Base-by-base conservation (phyloP, 2,888 invertebrate genomes). In the Acleris sparsana region DNA sequence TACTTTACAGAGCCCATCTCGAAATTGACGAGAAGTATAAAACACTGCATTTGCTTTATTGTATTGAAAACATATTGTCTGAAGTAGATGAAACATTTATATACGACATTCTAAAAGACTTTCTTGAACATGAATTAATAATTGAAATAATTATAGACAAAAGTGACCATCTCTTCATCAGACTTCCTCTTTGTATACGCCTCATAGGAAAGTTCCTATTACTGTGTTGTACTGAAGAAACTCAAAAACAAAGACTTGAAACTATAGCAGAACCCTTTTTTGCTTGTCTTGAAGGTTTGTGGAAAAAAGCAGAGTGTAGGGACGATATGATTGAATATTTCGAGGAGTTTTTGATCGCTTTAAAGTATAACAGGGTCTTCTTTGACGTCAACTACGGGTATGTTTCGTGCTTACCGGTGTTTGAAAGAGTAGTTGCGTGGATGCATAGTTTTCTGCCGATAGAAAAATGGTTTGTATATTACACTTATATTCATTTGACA, bases 301-400 rank as follows among this genome's bases (percentile, higher is more conserved):
- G 58, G 64, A 49, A 49, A 2, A 22, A 39, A 13, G 9, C 55
- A 4, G 13, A 9, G 17, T n/a, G 43, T n/a, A 56, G 56, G 29
- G 18, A 33, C 2, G 16, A 43, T n/a, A 22, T 52, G 6, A 6
- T 2, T 18, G 2, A 11, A 43, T 43, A 13, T 43, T 18, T 64
- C 5, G 25, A 53, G 18, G 43, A 25, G 3, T 59, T 59, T 59
- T 49, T 64, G 25, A 6, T 39, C n/a, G 46, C 48, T 13, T 16
- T 64, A n/a, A 64, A 64, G 49, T 64, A 53, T 7, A 64, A 59
- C 16, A 64, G 48, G 39, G 59, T 59, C 17, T 48, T 59, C 53
- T 48, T 64, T 53, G 43, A 59, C 25, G 22, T 17, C 16, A 53
- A 59, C 18, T 55, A 25, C 25, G 25, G 7, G 25, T 25, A 64